Conservation (phyloP, 1,140 invertebrate genomes). For the Drosophila ironensis region DNA sequence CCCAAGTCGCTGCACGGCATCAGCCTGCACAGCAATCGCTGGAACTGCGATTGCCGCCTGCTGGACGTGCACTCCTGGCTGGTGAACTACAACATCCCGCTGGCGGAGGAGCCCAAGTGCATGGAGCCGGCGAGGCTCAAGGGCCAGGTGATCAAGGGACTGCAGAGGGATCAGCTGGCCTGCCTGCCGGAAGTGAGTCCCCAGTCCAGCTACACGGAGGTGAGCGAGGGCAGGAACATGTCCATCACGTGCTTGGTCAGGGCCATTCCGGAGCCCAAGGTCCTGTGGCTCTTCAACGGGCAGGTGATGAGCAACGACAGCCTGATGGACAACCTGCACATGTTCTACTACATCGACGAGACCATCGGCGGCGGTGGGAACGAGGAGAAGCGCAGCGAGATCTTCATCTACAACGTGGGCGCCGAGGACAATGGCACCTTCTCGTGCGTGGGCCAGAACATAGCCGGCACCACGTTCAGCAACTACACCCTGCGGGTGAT, state of each 20-base stretch:
- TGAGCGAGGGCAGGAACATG: constrained; percentile 90
- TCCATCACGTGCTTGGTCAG: constrained; percentile 90
- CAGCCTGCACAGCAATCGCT: constrained; percentile 92
- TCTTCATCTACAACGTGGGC: constrained; percentile 89
- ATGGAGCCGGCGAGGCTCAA: constrained; percentile 86
- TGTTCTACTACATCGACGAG: constrained; percentile 87
- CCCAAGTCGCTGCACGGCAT: constrained; percentile 89
- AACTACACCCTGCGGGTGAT: constrained; percentile 90
- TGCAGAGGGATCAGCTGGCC: constrained; percentile 89
- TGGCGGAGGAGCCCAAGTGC: constrained; percentile 90
- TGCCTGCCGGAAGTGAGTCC: constrained; percentile 90
- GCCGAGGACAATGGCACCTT: constrained; percentile 91
- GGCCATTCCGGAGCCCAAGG: constrained; percentile 89
- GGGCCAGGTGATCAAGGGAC: constrained; percentile 86
- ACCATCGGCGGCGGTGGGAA: constrained; percentile 84
- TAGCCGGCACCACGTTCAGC: constrained; percentile 88
- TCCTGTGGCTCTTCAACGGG: constrained; percentile 91
- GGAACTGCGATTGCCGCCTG: constrained; percentile 93
- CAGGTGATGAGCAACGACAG: constrained; percentile 88
- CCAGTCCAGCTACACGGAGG: constrained; percentile 87
- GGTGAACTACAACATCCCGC: constrained; percentile 87
- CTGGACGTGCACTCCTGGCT: constrained; percentile 90
- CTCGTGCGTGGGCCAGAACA: constrained; percentile 91
- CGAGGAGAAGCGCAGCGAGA: constrained; percentile 88
- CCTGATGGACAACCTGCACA: constrained; percentile 85